Evolutionary conservation across 2,888 invertebrate species (phyloP), one percentile per base, ranked within the genome.

Genomic region (Notocelia uddmanniana): DNA sequence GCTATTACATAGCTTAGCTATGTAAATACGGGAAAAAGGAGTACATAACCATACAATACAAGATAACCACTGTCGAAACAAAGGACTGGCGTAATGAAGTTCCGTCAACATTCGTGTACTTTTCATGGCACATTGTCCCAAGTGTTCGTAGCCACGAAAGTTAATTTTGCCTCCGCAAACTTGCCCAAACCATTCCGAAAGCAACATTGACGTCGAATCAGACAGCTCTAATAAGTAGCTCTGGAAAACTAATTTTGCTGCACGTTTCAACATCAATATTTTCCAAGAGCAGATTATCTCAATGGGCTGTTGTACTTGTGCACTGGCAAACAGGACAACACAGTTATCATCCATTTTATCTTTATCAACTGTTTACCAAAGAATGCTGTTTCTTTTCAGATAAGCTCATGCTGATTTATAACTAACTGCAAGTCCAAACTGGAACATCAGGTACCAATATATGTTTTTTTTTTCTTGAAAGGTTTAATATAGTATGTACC

Each of bases 281-380:
- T 50, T 50, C 31, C 31, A n/a, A 58, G 50, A 13, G 21, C 26
- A 34, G 58, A 26, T 69, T 62, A 62, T 45, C 15, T 62, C 55
- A 15, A 54, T 37, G 11, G 62, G 62, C 48, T 62, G 45, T 45
- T 48, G 45, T 45, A n/a, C 45, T 45, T 45, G 41, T n/a, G n/a
- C 31, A 45, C n/a, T n/a, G 9, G 63, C 62, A 69, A 63, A 55
- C 63, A 26, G 23, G n/a, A 37, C 55, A 31, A 52, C 63, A 34
- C 23, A 26, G 31, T 21, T 59, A 71, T 45, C 26, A 18, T 41
- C 41, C 9, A 59, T 66, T 64, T 70, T 66, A 71, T 66, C 66
- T 54, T 59, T 59, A 59, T 66, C 52, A 70, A 15, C 26, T 52
- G 59, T 52, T 70, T 66, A 59, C 58, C 59, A 13, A 58, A n/a